Evolutionary conservation across 2,888 invertebrate genomes (phyloP).

Genomic region (Hypercompe scribonia): DNA sequence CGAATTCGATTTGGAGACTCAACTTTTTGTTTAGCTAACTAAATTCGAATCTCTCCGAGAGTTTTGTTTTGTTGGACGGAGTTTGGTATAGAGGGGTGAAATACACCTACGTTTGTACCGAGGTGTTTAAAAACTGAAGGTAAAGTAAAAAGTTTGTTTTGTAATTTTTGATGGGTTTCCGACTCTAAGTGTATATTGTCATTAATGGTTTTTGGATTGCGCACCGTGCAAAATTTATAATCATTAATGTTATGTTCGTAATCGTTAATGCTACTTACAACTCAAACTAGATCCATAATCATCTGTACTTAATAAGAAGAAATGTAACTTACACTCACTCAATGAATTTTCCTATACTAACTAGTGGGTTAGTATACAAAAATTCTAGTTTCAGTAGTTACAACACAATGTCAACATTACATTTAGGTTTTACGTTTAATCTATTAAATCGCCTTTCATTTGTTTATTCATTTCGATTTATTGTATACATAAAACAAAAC

Average conservation of each 20-base stretch:
- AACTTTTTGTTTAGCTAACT: constrained; percentile 58
- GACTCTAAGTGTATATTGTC: not conserved
- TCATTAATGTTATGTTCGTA: not conserved
- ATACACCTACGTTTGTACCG: not conserved
- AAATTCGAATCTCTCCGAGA: constrained; percentile 58
- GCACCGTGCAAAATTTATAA: not conserved
- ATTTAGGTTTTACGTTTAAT: no score
- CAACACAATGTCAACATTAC: no score
- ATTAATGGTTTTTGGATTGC: not conserved
- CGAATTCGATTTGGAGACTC: constrained; percentile 56
- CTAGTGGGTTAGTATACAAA: no score
- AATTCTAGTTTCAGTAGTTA: no score
- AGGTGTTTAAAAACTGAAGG: not conserved
- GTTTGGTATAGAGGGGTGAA: constrained; percentile 4
- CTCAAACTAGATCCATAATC: no score
- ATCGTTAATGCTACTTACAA: no score
- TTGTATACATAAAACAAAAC: no score
- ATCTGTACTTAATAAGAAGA: no score
- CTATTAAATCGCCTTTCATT: no score
- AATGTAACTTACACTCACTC: no score
- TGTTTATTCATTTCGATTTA: no score
- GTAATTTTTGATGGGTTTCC: constrained; percentile 5
- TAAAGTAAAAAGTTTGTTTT: constrained; percentile 17
- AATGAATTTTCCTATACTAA: no score
- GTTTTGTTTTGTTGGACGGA: constrained; percentile 45